A percentile compares a stretch with the other conserved stretches of the same genome.
These are phyloP conservation scores for Octodonta nipae DNA, from an alignment of 2,888 invertebrate species.

Conservation along the genomic window DNA sequence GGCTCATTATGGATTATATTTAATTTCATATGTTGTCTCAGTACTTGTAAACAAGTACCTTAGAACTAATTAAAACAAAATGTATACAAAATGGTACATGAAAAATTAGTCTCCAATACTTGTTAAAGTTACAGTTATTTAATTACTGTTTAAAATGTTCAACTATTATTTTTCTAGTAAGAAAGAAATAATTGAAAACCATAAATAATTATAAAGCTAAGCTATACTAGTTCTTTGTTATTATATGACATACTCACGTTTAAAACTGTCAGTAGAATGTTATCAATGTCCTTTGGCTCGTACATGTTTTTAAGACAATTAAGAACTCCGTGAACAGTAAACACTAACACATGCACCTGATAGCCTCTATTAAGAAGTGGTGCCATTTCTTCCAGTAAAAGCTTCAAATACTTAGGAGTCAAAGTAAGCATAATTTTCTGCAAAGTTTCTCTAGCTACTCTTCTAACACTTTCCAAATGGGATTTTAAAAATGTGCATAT, in stretches of 20 bases:
- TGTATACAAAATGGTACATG: too few species aligned
- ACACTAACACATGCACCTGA: conserved; percentile 85
- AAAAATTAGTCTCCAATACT: too few species aligned
- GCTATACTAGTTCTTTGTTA: too few species aligned
- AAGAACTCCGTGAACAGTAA: conserved; percentile 73
- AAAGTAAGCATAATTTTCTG: conserved; percentile 76
- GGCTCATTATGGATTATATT: too few species aligned
- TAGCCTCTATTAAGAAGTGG: conserved; percentile 74
- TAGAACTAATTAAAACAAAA: too few species aligned
- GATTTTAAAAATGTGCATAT: conserved; percentile 84
- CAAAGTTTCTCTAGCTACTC: conserved; percentile 78
- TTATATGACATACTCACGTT: too few species aligned
- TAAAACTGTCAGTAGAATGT: conserved; percentile 60
- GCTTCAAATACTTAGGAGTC: conserved; percentile 66
- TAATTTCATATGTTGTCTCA: too few species aligned
- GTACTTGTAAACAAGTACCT: too few species aligned
- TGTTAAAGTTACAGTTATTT: too few species aligned
- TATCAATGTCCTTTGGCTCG: conserved; percentile 64
- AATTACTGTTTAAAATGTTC: too few species aligned
- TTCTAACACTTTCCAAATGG: conserved; percentile 71
- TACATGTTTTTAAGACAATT: conserved; percentile 57
- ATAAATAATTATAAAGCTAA: conserved; percentile 5
- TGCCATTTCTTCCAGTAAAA: conserved; percentile 68
- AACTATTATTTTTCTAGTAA: too few species aligned
- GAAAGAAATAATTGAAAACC: too few species aligned